phyloP scores from a whole-genome alignment of 2,888 invertebrate genomes.

The Nineta flava region DNA sequence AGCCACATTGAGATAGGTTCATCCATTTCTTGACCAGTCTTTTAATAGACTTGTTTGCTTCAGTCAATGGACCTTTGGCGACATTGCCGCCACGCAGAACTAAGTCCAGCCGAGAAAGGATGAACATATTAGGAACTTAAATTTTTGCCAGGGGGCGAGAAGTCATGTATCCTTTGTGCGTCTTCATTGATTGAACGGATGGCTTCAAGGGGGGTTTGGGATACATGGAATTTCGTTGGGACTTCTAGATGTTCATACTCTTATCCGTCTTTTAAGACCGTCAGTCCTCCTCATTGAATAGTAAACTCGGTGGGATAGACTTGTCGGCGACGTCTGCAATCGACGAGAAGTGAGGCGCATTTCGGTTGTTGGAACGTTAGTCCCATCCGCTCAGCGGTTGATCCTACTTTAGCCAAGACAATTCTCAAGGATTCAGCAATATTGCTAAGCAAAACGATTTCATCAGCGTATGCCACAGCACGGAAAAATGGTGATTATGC shows the following conservation, averaged over 20 bases:
- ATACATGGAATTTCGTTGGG: slow-evolving; percentile 4
- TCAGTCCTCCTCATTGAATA: slow-evolving; percentile 12
- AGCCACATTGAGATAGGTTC: slow-evolving; percentile 18
- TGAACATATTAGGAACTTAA: slow-evolving; percentile 12
- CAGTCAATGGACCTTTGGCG: slow-evolving; percentile 13
- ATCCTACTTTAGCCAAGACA: background rate
- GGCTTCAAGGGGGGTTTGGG: slow-evolving; percentile 5
- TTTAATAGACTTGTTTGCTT: slow-evolving; percentile 16
- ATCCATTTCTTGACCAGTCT: slow-evolving; percentile 16
- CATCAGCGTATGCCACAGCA: slow-evolving; percentile 2
- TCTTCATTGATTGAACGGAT: background rate
- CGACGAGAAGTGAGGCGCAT: slow-evolving; percentile 15
- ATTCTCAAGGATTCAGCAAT: background rate
- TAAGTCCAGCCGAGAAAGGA: slow-evolving; percentile 18
- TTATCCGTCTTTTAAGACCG: slow-evolving; percentile 13
- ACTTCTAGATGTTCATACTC: slow-evolving; percentile 4
- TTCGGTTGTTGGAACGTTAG: slow-evolving; percentile 15
- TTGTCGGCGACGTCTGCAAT: slow-evolving; percentile 6
- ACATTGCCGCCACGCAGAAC: slow-evolving; percentile 16
- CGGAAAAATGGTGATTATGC: background rate
- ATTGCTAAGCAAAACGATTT: slow-evolving; percentile 18
- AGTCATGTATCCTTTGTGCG: background rate
- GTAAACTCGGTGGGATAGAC: slow-evolving; percentile 10
- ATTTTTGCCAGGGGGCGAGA: slow-evolving; percentile 14
- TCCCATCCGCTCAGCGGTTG: slow-evolving; percentile 5